Percentiles rank a stretch among this genome's conserved stretches.
Evolutionary conservation across 2,113 vertebrate species (phyloP).

Genomic region (Carlito syrichta): DNA sequence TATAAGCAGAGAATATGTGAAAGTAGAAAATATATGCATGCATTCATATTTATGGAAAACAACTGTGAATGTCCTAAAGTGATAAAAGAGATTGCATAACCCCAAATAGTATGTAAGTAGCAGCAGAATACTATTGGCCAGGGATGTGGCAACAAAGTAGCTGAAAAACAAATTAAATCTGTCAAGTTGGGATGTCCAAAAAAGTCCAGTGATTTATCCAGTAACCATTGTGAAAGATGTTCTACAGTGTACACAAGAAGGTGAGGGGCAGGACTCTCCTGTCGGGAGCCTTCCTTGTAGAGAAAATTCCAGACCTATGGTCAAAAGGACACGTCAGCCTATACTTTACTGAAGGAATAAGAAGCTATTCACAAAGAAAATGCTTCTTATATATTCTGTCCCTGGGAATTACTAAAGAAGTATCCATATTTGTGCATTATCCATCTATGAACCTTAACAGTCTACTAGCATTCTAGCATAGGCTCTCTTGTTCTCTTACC

Average conservation of each 20-base stretch:
- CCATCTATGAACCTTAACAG: background rate
- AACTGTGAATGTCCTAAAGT: background rate
- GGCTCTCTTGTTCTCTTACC: background rate
- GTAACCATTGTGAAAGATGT: background rate
- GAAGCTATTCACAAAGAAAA: background rate
- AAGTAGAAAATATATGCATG: background rate
- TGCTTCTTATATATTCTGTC: background rate
- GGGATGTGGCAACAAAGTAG: background rate
- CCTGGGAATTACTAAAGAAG: background rate
- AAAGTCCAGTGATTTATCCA: background rate
- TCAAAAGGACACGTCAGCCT: rapidly evolving
- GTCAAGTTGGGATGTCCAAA: background rate
- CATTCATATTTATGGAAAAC: background rate
- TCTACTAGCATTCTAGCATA: background rate
- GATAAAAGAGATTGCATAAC: background rate
- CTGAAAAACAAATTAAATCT: background rate
- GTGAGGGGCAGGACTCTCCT: background rate
- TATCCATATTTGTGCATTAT: background rate
- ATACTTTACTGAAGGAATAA: background rate
- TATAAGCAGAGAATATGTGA: background rate
- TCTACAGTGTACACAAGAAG: no score
- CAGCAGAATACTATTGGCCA: background rate
- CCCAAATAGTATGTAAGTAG: background rate
- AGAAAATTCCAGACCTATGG: background rate
- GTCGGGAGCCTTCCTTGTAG: rapidly evolving